Percentiles rank a stretch among this genome's conserved stretches.
Evolutionary conservation across 2,113 vertebrate genomes (phyloP).

Genomic region (Festucalex cinctus): DNA sequence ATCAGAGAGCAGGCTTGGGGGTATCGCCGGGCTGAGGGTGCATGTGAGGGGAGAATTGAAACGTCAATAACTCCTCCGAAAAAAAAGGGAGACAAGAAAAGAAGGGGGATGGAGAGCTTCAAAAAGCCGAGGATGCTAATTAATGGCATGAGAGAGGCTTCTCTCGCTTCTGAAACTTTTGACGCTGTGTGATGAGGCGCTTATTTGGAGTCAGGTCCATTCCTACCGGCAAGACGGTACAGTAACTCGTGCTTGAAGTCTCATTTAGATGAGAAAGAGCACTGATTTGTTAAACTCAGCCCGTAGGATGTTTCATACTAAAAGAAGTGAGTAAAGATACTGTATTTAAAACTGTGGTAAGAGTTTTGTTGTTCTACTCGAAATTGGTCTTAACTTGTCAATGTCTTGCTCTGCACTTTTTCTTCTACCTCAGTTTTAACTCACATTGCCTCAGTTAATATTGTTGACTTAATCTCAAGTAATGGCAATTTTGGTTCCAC

Average conservation of each 20-base stretch:
- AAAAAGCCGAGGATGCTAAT: constrained; percentile 65
- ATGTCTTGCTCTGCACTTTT: not conserved
- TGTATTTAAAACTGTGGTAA: not conserved
- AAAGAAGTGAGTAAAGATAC: not conserved
- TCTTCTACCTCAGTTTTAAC: too few relatives aligned
- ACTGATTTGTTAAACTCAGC: not conserved
- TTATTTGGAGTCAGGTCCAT: constrained; percentile 35
- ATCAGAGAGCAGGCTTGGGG: constrained; percentile 63
- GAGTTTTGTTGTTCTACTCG: not conserved
- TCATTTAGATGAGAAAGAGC: not conserved
- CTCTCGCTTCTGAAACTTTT: constrained; percentile 46
- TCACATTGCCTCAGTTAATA: not conserved
- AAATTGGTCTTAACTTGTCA: not conserved
- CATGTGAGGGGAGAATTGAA: constrained; percentile 71
- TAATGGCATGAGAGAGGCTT: constrained; percentile 63
- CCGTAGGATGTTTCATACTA: not conserved
- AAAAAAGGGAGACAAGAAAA: constrained; percentile 37
- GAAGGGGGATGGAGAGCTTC: constrained; percentile 64
- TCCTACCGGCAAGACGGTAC: constrained; percentile 5
- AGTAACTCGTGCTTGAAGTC: constrained; percentile 2
- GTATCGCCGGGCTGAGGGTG: constrained; percentile 53
- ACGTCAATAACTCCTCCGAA: constrained; percentile 71
- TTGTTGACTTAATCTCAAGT: not conserved
- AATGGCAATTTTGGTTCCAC: not conserved
- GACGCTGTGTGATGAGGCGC: constrained; percentile 42